These are phyloP conservation scores for Montifringilla adamsi DNA, from an alignment of 2,113 vertebrate species.

Conservation along the genomic window DNA sequence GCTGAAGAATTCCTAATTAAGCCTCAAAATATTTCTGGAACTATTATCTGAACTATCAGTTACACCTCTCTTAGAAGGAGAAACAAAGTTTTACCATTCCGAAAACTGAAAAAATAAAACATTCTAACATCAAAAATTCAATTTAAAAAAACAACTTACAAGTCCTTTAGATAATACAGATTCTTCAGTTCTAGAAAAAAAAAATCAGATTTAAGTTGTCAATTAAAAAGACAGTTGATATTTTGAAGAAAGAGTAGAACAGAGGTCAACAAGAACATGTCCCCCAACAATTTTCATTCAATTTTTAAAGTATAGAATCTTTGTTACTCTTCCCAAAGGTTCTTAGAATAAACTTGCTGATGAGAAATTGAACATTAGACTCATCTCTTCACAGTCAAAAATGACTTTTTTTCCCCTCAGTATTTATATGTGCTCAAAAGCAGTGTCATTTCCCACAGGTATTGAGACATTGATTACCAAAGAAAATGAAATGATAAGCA, in stretches of 20 bases:
- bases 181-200: constrained; percentile 85
- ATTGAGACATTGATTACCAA: background rate
- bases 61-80: background rate
- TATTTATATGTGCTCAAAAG: background rate
- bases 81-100: background rate
- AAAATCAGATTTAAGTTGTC: background rate
- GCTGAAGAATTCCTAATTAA: background rate
- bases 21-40: background rate
- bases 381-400: background rate
- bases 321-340: background rate
- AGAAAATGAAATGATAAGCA: background rate
- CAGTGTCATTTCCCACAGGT: background rate
- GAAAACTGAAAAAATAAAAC: background rate
- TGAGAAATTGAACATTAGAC: background rate
- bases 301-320: background rate
- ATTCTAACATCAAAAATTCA: background rate
- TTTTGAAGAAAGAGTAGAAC: background rate
- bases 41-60: background rate
- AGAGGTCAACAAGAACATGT: background rate
- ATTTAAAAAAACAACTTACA: constrained; percentile 74
- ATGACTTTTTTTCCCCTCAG: fast-evolving
- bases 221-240: background rate
- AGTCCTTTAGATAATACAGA: constrained; percentile 89
- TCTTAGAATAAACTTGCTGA: background rate
- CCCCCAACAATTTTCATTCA: background rate